A percentile compares a stretch with the other conserved stretches of the same genome.
Conservation (phyloP, 2,888 invertebrate species). For the Sthenelais limicola region DNA sequence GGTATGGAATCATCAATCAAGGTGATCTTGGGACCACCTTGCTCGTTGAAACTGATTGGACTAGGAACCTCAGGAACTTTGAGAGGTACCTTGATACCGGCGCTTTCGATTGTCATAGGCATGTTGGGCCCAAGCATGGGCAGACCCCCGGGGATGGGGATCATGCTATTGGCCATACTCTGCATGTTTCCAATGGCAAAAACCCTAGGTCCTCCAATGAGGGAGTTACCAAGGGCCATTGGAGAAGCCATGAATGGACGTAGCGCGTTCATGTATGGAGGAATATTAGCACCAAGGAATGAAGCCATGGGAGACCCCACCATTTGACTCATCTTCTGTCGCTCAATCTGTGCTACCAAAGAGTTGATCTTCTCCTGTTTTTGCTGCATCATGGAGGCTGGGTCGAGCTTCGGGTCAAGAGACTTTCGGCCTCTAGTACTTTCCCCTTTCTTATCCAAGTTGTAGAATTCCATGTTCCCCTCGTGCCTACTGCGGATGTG, state of each 20-base stretch:
- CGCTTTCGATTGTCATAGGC: conserved; percentile 8
- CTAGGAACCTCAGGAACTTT: conserved; percentile 41
- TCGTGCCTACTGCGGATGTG: conserved; percentile 72
- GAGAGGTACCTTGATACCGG: conserved; percentile 44
- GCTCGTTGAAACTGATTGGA: conserved; percentile 22
- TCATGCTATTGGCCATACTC: conserved; percentile 21
- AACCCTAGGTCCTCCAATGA: conserved; percentile 42
- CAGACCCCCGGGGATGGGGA: conserved; percentile 27
- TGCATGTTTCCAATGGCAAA: conserved; percentile 36
- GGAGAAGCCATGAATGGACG: conserved; percentile 47
- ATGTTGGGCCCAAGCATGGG: conserved; percentile 35
- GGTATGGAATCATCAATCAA: conserved; percentile 39
- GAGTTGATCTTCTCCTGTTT: conserved; percentile 53
- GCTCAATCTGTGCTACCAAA: conserved; percentile 42
- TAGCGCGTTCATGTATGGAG: conserved; percentile 46
- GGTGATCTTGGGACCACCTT: conserved; percentile 31
- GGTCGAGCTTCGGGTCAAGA: conserved; percentile 45
- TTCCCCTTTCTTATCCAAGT: conserved; percentile 67
- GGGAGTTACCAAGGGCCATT: conserved; percentile 39
- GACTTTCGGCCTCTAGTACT: conserved; percentile 51
- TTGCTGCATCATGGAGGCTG: conserved; percentile 2
- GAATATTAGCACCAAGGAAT: conserved; percentile 39
- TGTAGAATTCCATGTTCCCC: conserved; percentile 71
- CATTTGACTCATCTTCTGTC: conserved; percentile 41
- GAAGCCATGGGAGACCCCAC: conserved; percentile 31